Percentiles rank a stretch among this genome's conserved stretches.
phyloP scores from a whole-genome alignment of 2,113 vertebrate species.

The Ibidorhyncha struthersii region DNA sequence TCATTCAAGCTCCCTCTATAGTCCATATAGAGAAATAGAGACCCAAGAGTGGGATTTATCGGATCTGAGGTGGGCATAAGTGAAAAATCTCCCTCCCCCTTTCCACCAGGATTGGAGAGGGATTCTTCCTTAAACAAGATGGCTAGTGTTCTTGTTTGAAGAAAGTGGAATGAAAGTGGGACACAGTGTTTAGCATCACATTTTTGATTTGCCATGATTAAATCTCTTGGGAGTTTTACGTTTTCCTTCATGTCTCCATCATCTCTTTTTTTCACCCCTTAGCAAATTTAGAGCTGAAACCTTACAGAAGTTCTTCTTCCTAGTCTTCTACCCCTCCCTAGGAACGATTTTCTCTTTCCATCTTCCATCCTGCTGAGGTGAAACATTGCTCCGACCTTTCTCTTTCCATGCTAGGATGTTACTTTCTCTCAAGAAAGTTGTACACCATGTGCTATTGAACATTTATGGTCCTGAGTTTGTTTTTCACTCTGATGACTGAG shows the following conservation, averaged over 20 bases:
- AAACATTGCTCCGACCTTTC: not conserved
- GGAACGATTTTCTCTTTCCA: not conserved
- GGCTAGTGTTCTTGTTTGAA: conserved; percentile 25
- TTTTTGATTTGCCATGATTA: conserved; percentile 6
- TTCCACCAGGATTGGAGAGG: not conserved
- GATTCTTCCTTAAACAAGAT: not conserved
- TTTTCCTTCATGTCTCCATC: not conserved
- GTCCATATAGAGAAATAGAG: not conserved
- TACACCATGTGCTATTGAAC: not conserved
- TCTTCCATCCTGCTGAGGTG: not conserved
- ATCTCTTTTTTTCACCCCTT: not conserved
- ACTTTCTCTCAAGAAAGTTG: not conserved
- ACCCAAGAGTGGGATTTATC: not conserved
- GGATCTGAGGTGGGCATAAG: not conserved
- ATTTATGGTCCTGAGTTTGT: not conserved
- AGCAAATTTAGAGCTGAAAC: not conserved
- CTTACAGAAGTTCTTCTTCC: not conserved
- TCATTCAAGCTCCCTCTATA: not conserved
- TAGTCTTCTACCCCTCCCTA: not conserved
- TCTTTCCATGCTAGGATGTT: not conserved
- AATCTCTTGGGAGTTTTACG: not conserved
- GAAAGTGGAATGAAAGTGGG: not conserved
- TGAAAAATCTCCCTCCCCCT: not conserved
- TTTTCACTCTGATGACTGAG: not conserved
- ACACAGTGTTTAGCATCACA: not conserved